Base-by-base conservation (phyloP, 1,140 invertebrate genomes). In the Plodia interpunctella region DNA sequence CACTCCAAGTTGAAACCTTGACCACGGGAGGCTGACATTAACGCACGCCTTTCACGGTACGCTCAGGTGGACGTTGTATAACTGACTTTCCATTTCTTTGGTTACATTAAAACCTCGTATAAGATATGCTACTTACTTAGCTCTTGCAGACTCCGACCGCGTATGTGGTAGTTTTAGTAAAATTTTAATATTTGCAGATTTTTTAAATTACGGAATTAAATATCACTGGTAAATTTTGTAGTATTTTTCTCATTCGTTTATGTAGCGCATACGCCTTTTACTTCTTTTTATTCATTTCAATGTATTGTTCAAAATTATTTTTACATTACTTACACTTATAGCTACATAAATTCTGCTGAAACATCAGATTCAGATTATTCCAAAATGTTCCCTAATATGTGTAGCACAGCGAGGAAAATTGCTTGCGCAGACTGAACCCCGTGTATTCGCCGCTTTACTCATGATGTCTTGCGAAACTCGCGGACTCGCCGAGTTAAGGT, bases 71-170 rank as follows among this genome's bases (percentile, higher is more conserved):
- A 60, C 71, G 78, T 86, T 89, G 83, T 87, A 87, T 87, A 86
- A 85, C 81, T 69, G 59, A 88, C 83, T 88, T 88, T 88, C 85
- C 83, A 85, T 88, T 86, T 86, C 83, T 77, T 83, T 66, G 58
- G 38, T 25, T 53, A 25, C 51, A 53, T 61, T 60, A 60, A 60
- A 52, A 20, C 50, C 19, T 53, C 49, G 65, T 66, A 55, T 62
- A 2, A 38, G 35, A 5, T 5, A 8, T 28, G 3, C 9, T 28
- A 9, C 9, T 28, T 28, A 3, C 28, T 28, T 28, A 5, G 3
- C 28, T 28, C n/a, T n/a, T n/a, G n/a, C n/a, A n/a, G n/a, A n/a
- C n/a, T n/a, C n/a, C n/a, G n/a, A n/a, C n/a, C n/a, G n/a, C 32
- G 10, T 35, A 35, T 5, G 32, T 35, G 32, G 32, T 35, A 9